phyloP scores from a whole-genome alignment of 2,113 vertebrate species.

The Hemichromis elongatus region DNA sequence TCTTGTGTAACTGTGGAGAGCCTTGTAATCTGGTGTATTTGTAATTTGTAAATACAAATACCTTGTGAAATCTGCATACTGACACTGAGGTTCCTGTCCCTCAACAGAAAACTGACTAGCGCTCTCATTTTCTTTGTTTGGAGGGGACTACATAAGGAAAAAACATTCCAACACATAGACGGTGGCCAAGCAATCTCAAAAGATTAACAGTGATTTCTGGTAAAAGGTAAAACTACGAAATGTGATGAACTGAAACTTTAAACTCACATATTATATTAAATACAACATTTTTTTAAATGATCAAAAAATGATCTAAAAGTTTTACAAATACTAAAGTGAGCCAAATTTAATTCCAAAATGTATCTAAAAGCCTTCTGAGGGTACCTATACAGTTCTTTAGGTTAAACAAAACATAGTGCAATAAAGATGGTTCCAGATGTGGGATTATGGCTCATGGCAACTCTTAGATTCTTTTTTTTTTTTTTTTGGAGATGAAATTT shows the following conservation, averaged over 20 bases:
- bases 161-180: neutral
- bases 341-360: neutral
- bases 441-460: neutral
- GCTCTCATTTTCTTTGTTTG: neutral
- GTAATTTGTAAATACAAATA: neutral
- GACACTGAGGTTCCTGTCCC: neutral
- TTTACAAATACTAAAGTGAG: neutral
- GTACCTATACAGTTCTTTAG: accelerated
- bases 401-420: accelerated
- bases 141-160: neutral
- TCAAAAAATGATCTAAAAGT: neutral
- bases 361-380: neutral
- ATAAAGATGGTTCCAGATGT: accelerated
- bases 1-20: neutral
- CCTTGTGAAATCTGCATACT: neutral
- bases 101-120: accelerated
- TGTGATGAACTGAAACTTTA: neutral
- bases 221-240: neutral
- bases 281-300: neutral
- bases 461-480: accelerated
- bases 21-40: neutral
- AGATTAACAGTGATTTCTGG: neutral
- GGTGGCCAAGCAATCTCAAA: neutral
- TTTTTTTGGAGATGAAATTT: accelerated
- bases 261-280: neutral